These are phyloP conservation scores for Sitta europaea DNA, from an alignment of 2,113 vertebrate species.

Conservation along the genomic window DNA sequence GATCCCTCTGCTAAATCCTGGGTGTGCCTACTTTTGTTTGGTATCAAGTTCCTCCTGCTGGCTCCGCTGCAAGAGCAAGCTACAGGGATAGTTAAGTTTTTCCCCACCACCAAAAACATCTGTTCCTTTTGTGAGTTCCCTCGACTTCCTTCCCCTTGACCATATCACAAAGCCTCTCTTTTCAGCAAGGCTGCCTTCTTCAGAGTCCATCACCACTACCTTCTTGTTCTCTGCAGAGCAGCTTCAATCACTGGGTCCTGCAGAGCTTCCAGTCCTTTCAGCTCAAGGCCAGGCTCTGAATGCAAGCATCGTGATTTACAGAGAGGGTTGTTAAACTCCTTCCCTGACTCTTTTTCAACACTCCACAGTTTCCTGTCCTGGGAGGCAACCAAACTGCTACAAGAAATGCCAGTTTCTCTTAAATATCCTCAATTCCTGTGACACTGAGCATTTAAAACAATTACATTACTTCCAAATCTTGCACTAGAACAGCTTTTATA, in stretches of 20 bases:
- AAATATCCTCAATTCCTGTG: not conserved
- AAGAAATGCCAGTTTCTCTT: constrained; percentile 4
- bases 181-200: constrained; percentile 1
- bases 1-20: not conserved
- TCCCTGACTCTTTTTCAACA: not conserved
- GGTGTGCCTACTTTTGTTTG: constrained; percentile 55
- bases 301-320: constrained; percentile 23
- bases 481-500: not conserved
- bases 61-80: not conserved
- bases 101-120: constrained; percentile 39
- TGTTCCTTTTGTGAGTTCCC: constrained; percentile 36
- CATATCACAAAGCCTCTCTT: not conserved
- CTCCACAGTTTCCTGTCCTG: constrained; percentile 33
- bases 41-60: constrained; percentile 34
- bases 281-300: not conserved
- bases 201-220: constrained; percentile 16
- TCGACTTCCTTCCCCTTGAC: constrained; percentile 40
- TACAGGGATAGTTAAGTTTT: not conserved
- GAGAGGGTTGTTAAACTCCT: not conserved
- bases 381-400: not conserved
- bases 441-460: not conserved
- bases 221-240: not conserved
- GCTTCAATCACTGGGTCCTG: not conserved
- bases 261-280: constrained; percentile 44
- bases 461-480: not conserved